Conservation (phyloP, 2,113 vertebrate genomes). For the Origma solitaria region DNA sequence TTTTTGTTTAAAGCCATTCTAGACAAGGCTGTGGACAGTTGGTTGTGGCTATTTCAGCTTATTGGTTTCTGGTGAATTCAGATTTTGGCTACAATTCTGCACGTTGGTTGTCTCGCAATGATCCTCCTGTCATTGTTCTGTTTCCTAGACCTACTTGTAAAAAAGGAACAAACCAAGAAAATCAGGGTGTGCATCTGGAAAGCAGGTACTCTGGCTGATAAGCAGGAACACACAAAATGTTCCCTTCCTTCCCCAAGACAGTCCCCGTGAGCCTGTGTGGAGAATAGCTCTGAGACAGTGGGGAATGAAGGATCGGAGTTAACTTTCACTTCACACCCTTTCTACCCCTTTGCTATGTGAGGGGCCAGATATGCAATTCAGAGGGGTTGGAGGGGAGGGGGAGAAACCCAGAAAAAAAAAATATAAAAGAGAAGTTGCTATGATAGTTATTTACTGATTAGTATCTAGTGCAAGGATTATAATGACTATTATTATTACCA, state of each 20-base stretch:
- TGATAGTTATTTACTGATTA: constrained; percentile 55
- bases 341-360: background rate
- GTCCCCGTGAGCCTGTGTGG: background rate
- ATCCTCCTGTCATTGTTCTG: constrained; percentile 61
- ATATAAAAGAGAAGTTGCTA: background rate
- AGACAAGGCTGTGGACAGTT: constrained; percentile 72
- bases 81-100: constrained; percentile 64
- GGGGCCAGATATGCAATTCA: constrained; percentile 27
- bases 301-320: background rate
- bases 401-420: background rate
- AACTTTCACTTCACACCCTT: constrained; percentile 16
- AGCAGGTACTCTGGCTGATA: constrained; percentile 58
- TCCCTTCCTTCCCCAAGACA: background rate
- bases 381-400: background rate
- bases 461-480: constrained; percentile 61
- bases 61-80: constrained; percentile 66
- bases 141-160: constrained; percentile 64
- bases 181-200: constrained; percentile 46
- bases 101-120: constrained; percentile 47
- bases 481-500: constrained; percentile 17
- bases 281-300: background rate
- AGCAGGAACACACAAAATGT: constrained; percentile 24
- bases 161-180: background rate
- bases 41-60: constrained; percentile 70
- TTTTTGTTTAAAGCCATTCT: constrained; percentile 77